Percentiles rank a stretch among this genome's conserved stretches.
These are phyloP conservation scores for Sparus aurata DNA, from an alignment of 2,797 vertebrate genomes.

Conservation along the genomic window DNA sequence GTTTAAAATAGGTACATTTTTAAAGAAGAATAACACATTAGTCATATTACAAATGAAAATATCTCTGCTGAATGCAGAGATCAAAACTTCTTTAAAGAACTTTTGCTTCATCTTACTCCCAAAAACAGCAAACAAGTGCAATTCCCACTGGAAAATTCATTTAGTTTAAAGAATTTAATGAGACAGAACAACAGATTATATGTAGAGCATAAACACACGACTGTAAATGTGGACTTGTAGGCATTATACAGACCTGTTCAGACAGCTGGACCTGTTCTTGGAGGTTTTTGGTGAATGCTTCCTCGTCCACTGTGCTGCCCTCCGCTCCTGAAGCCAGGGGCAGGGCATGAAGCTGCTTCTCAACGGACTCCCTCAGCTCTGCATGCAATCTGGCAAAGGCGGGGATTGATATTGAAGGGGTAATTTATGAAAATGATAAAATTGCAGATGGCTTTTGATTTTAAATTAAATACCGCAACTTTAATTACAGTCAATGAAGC, in stretches of 20 bases:
- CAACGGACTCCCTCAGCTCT: constrained; percentile 89
- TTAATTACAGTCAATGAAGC: neutral
- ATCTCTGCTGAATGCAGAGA: too few relatives aligned
- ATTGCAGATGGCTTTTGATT: neutral
- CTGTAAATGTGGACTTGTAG: neutral
- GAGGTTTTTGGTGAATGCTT: constrained; percentile 86
- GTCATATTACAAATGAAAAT: too few relatives aligned
- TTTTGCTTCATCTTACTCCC: constrained; percentile 3
- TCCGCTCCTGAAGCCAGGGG: constrained; percentile 72
- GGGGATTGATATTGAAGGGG: neutral
- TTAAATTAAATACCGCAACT: neutral
- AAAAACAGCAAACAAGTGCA: neutral
- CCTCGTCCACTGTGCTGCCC: constrained; percentile 80
- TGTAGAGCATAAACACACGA: neutral
- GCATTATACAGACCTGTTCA: constrained; percentile 84
- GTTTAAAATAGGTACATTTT: neutral
- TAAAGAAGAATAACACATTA: too few relatives aligned
- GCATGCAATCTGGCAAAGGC: constrained; percentile 86
- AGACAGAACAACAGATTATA: neutral
- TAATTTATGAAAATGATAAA: neutral
- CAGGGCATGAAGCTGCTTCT: constrained; percentile 88
- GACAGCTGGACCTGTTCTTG: constrained; percentile 90
- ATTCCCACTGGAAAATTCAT: neutral
- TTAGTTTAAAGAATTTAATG: neutral
- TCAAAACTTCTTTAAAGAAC: too few relatives aligned